phyloP scores from a whole-genome alignment of 2,113 vertebrate species.

The Todiramphus chloris region DNA sequence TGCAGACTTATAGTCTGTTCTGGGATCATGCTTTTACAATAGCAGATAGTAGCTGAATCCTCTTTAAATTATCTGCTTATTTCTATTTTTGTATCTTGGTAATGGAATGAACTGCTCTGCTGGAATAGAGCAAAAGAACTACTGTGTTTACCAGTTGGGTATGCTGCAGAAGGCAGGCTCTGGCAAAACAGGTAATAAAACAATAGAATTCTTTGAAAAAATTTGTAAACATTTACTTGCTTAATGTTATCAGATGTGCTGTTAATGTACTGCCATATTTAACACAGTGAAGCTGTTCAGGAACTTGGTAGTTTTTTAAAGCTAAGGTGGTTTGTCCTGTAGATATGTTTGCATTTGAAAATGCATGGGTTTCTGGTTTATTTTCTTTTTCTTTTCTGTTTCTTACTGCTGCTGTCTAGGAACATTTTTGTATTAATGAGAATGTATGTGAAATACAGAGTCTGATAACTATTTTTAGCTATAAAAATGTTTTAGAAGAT shows the following conservation, averaged over 20 bases:
- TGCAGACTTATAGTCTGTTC: slow-evolving; percentile 41
- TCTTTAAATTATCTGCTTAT: slow-evolving; percentile 80
- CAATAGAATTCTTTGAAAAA: neutral
- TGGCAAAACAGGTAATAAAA: slow-evolving; percentile 49
- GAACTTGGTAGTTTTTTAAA: neutral
- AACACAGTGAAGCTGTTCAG: neutral
- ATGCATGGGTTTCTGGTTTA: neutral
- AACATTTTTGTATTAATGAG: neutral
- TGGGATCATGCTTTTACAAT: slow-evolving; percentile 70
- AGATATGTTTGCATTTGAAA: neutral
- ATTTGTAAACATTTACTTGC: neutral
- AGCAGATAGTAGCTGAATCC: slow-evolving; percentile 69
- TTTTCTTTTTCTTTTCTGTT: neutral
- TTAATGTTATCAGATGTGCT: neutral
- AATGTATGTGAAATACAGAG: neutral
- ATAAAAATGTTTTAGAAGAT: neutral
- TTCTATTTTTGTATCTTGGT: slow-evolving; percentile 75
- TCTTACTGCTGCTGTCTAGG: neutral
- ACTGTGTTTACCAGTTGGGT: slow-evolving; percentile 27
- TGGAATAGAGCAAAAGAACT: slow-evolving; percentile 30
- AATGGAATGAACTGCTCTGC: slow-evolving; percentile 71
- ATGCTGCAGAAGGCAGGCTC: slow-evolving; percentile 18
- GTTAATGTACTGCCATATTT: neutral
- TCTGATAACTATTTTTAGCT: neutral
- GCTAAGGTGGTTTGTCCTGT: neutral